These are phyloP conservation scores for Fragum fragum DNA, from an alignment of 2,888 invertebrate genomes.

Conservation along the genomic window DNA sequence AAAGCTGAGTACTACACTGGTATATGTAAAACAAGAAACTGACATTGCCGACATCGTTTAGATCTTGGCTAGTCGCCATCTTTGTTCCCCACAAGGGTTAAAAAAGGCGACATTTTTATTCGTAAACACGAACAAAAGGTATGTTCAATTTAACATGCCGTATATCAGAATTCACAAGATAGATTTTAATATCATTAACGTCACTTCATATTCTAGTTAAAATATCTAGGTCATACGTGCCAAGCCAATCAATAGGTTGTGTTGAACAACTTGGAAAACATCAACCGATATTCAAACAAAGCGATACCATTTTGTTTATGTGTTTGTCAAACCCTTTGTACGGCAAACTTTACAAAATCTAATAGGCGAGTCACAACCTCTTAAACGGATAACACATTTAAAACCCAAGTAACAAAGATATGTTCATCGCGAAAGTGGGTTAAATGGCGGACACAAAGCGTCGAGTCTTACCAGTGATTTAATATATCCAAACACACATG, in stretches of 20 bases:
- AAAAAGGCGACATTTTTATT: conserved; percentile 17
- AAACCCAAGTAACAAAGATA: conserved; percentile 16
- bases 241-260: conserved; percentile 17
- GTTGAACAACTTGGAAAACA: neutral
- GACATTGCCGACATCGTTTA: no score
- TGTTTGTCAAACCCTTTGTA: conserved; percentile 1
- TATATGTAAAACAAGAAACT: no score
- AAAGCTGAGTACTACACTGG: no score
- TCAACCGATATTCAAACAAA: conserved; percentile 1
- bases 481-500: conserved; percentile 24
- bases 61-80: conserved; percentile 40
- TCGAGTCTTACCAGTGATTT: conserved; percentile 20
- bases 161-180: conserved; percentile 22
- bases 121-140: conserved; percentile 26
- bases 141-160: conserved; percentile 51
- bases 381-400: conserved; percentile 1
- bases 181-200: conserved; percentile 45
- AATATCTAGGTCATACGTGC: conserved; percentile 44
- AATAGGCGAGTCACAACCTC: neutral
- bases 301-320: conserved; percentile 9
- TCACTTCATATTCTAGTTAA: conserved; percentile 32
- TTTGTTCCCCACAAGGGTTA: conserved; percentile 13
- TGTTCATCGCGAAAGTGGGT: neutral
- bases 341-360: conserved; percentile 7
- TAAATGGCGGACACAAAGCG: conserved; percentile 23